Conservation (phyloP, 2,888 invertebrate genomes). For the Pristionchus fissidentatus region DNA sequence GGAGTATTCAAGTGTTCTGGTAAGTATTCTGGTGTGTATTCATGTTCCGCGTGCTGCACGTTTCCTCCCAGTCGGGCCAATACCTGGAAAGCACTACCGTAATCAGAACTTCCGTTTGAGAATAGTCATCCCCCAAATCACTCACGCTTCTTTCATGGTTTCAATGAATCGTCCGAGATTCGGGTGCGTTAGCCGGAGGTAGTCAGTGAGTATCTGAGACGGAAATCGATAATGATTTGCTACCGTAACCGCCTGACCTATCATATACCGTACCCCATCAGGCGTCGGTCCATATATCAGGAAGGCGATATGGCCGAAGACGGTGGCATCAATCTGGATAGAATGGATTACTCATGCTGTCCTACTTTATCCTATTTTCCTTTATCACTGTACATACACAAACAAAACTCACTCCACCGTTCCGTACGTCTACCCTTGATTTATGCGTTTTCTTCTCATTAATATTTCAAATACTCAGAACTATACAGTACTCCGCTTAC, state of each 20-base stretch:
- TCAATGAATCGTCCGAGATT: constrained; percentile 7
- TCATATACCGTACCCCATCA: background rate
- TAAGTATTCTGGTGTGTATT: constrained; percentile 8
- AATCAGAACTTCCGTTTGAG: background rate
- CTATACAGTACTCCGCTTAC: too few species aligned
- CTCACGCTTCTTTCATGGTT: constrained; percentile 26
- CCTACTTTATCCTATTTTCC: too few species aligned
- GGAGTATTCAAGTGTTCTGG: background rate
- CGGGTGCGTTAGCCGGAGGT: background rate
- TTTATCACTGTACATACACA: too few species aligned
- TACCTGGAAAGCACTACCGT: constrained; percentile 6
- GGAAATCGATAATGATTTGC: background rate
- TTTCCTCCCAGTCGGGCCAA: constrained; percentile 46
- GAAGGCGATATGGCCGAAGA: constrained; percentile 17
- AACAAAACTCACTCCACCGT: too few species aligned
- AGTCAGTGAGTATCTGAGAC: background rate
- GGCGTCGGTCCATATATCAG: constrained; percentile 32
- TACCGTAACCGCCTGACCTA: background rate
- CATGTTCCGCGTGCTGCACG: constrained; percentile 42
- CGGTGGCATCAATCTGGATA: constrained; percentile 13
- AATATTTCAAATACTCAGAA: too few species aligned
- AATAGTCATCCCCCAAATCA: too few species aligned
- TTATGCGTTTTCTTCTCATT: too few species aligned
- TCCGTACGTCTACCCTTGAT: too few species aligned
- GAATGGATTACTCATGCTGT: background rate